Percentiles rank a stretch among this genome's conserved stretches.
Evolutionary conservation across 2,797 vertebrate species (phyloP).

Genomic region (Crocodylus rhombifer): DNA sequence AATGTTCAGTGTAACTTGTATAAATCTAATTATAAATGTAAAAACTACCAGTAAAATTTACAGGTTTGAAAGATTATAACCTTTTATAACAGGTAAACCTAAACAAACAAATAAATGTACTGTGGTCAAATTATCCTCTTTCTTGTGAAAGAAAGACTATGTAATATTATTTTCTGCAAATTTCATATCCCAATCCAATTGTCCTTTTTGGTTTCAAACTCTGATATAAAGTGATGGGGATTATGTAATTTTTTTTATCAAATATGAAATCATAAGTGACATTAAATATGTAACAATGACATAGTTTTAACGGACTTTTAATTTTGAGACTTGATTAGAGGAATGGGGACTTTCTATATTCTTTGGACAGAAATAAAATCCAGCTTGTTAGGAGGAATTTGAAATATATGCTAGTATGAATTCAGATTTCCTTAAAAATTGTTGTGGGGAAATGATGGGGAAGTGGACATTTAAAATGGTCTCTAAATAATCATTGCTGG

Average conservation of each 20-base stretch:
- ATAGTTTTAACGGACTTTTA: constrained; percentile 4
- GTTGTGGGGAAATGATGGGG: neutral
- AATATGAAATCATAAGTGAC: neutral
- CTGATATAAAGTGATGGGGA: neutral
- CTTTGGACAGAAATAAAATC: neutral
- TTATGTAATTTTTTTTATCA: constrained; percentile 29
- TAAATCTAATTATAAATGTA: constrained; percentile 64
- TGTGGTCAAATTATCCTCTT: neutral
- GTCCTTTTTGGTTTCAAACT: neutral
- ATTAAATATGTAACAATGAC: neutral
- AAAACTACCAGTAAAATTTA: constrained; percentile 59
- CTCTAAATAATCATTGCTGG: neutral
- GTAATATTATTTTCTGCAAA: neutral
- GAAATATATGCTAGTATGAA: neutral
- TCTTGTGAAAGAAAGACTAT: neutral
- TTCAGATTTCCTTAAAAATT: constrained; percentile 16
- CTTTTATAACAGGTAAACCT: constrained; percentile 63
- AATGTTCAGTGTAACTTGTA: constrained; percentile 67
- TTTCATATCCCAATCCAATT: neutral
- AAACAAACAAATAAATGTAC: neutral
- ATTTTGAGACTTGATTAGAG: neutral
- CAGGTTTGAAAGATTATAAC: constrained; percentile 42
- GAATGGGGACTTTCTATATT: neutral
- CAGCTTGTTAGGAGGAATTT: neutral
- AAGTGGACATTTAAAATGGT: neutral